Conservation (phyloP, 2,113 vertebrate species). For the Felis chaus region DNA sequence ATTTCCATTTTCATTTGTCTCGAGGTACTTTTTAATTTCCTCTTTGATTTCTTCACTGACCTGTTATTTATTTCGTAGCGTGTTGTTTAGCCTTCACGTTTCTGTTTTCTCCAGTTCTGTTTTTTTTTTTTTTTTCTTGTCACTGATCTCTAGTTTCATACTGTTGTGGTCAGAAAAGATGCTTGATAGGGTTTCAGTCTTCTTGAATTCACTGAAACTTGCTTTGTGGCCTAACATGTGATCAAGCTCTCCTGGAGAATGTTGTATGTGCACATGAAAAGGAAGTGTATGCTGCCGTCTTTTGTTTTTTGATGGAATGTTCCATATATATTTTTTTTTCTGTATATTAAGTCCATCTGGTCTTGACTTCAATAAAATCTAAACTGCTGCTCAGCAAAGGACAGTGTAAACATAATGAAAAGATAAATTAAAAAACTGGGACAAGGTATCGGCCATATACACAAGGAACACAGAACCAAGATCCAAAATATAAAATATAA, state of each 20-base stretch:
- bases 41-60: neutral
- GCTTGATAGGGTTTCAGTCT: neutral
- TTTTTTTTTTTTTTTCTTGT: neutral
- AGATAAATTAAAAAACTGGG: neutral
- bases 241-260: neutral
- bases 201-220: neutral
- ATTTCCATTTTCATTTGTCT: neutral
- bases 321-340: neutral
- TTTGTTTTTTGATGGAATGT: neutral
- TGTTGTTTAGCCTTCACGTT: neutral
- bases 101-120: neutral
- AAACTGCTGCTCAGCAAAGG: neutral
- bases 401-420: neutral
- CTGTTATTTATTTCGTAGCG: neutral
- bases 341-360: neutral
- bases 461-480: neutral
- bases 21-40: neutral
- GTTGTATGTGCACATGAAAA: neutral
- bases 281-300: neutral
- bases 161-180: neutral
- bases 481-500: neutral
- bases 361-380: neutral
- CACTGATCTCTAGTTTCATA: neutral
- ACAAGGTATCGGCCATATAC: neutral
- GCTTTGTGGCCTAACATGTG: neutral